Percentiles rank a stretch among this genome's conserved stretches.
phyloP scores from a whole-genome alignment of 2,113 vertebrate species.

The Takifugu flavidus region DNA sequence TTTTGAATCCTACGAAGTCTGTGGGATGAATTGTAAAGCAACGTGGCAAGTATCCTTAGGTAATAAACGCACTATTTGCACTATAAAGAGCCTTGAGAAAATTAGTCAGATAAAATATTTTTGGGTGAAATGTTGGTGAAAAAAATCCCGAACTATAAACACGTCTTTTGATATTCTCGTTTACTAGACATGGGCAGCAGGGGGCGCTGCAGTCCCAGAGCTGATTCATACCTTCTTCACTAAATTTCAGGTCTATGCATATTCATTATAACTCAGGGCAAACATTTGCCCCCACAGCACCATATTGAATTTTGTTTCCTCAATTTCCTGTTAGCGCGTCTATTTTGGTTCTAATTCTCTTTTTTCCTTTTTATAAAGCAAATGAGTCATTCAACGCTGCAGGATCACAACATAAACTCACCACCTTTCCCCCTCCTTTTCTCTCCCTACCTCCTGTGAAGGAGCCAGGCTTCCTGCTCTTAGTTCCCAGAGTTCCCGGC shows the following conservation, averaged over 20 bases:
- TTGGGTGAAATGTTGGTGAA: no score
- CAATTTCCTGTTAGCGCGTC: neutral
- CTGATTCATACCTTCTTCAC: neutral
- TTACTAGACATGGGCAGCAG: conserved; percentile 22
- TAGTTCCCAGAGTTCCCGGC: conserved; percentile 74
- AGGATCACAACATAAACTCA: conserved; percentile 19
- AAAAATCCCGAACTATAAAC: no score
- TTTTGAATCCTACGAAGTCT: no score
- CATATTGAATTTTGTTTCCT: conserved; percentile 1
- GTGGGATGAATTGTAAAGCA: no score
- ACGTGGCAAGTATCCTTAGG: no score
- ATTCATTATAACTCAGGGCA: neutral
- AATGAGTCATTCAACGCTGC: conserved; percentile 28
- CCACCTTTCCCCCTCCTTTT: conserved; percentile 1
- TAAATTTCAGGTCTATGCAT: conserved; percentile 4
- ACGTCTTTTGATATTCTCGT: neutral
- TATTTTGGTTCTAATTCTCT: neutral
- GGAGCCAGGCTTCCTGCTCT: conserved; percentile 74
- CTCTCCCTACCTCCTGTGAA: conserved; percentile 32
- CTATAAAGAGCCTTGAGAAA: no score
- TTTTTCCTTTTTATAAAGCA: conserved; percentile 8
- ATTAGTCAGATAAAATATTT: no score
- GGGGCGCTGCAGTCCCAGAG: conserved; percentile 27
- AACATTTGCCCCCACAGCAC: neutral
- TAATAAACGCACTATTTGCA: no score